phyloP scores from a whole-genome alignment of 2,113 vertebrate species.

The Vidua macroura region DNA sequence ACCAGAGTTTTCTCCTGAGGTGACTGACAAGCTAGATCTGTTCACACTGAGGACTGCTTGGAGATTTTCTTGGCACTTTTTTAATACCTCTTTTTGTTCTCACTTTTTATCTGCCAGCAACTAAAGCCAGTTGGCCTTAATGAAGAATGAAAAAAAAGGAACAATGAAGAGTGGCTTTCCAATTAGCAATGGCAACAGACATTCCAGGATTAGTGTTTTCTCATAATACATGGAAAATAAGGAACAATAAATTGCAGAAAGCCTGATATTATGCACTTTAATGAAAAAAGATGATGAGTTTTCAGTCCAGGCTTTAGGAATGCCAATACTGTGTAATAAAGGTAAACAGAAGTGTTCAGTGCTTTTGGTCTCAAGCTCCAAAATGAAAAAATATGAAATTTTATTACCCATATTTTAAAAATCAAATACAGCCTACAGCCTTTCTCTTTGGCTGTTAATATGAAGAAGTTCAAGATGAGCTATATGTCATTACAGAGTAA shows the following conservation, averaged over 20 bases:
- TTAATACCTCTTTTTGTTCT: conserved; percentile 41
- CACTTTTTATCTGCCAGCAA: conserved; percentile 22
- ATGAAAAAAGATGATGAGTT: conserved; percentile 24
- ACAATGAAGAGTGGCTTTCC: background rate
- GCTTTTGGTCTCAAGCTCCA: background rate
- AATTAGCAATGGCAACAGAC: background rate
- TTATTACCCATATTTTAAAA: background rate
- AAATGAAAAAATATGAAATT: conserved; percentile 8
- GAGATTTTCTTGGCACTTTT: conserved; percentile 8
- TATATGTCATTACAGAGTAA: background rate
- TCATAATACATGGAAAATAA: conserved; percentile 22
- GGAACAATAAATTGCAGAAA: conserved; percentile 12
- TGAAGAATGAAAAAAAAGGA: background rate
- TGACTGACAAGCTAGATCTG: background rate
- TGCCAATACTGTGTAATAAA: conserved; percentile 3
- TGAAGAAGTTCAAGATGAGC: background rate
- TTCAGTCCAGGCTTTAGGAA: conserved; percentile 16
- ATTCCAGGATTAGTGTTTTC: conserved; percentile 54
- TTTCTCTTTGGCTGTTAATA: background rate
- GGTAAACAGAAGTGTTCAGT: conserved; percentile 22
- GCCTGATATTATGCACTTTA: background rate
- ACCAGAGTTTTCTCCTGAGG: background rate
- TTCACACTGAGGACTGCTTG: background rate
- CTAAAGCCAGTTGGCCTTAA: conserved; percentile 4
- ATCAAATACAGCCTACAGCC: background rate